Conservation (phyloP, 2,888 invertebrate species). For the Aspidiotus destructor region DNA sequence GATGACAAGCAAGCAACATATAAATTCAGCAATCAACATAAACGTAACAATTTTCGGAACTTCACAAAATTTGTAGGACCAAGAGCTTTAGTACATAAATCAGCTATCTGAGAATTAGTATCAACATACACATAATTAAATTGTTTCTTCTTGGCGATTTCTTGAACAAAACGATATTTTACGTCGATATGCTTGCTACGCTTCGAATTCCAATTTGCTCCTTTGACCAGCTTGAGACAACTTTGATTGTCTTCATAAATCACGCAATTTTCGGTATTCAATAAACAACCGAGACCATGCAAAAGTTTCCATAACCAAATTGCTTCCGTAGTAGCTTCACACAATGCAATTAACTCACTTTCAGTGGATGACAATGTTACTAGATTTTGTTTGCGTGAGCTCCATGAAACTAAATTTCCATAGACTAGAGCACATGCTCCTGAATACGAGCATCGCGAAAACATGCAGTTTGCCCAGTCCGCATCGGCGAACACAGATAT, state of each 20-base stretch:
- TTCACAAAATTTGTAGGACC: too few relatives aligned
- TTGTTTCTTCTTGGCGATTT: not conserved
- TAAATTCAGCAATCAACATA: too few relatives aligned
- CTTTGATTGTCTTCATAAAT: conserved; percentile 1
- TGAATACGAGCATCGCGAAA: not conserved
- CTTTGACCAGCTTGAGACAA: not conserved
- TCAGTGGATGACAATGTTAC: not conserved
- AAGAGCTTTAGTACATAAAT: not conserved
- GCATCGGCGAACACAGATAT: too few relatives aligned
- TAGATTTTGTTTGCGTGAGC: not conserved
- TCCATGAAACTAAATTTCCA: not conserved
- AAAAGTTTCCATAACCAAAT: not conserved
- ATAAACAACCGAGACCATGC: not conserved
- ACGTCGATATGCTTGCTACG: not conserved
- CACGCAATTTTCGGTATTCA: too few relatives aligned
- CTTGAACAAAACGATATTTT: not conserved
- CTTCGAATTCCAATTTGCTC: not conserved
- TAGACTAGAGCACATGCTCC: not conserved
- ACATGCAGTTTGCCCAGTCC: not conserved
- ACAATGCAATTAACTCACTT: too few relatives aligned
- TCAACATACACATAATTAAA: not conserved
- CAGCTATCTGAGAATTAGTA: not conserved
- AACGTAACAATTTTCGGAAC: too few relatives aligned
- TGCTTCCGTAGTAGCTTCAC: not conserved
- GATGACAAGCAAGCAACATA: too few relatives aligned